Conservation (phyloP, 1,140 invertebrate species). For the Himalopsyche phryganea region DNA sequence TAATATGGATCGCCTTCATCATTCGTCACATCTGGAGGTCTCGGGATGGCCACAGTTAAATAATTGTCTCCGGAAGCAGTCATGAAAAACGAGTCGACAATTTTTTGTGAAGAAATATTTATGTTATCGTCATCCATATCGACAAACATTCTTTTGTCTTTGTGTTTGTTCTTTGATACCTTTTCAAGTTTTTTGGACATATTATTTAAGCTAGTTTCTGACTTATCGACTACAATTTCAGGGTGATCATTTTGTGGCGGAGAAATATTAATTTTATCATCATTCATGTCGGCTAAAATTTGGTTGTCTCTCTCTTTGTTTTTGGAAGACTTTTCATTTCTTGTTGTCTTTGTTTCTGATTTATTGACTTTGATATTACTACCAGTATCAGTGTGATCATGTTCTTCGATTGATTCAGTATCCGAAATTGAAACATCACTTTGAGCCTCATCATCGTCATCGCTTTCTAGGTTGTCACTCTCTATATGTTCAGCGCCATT, state of each 20-base stretch:
- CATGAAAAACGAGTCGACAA: constrained; percentile 58
- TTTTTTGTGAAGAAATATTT: constrained; percentile 29
- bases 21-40: constrained; percentile 33
- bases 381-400: background rate
- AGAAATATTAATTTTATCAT: background rate
- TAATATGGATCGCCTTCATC: background rate
- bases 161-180: constrained; percentile 2
- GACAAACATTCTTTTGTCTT: constrained; percentile 35
- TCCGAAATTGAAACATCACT: background rate
- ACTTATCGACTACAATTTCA: background rate
- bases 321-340: background rate
- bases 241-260: background rate
- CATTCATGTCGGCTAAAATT: background rate
- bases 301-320: background rate
- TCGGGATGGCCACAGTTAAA: constrained; percentile 52
- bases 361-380: background rate
- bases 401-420: background rate
- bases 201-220: background rate
- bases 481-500: constrained; percentile 6
- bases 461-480: constrained; percentile 4
- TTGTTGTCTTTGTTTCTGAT: background rate
- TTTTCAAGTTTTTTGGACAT: background rate
- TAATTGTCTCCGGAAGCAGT: constrained; percentile 56
- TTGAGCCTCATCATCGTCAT: background rate
- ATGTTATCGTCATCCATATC: constrained; percentile 28